Percentiles rank a stretch among this genome's conserved stretches.
Conservation (phyloP, 1,140 invertebrate genomes). For the Rhagoletis pomonella region DNA sequence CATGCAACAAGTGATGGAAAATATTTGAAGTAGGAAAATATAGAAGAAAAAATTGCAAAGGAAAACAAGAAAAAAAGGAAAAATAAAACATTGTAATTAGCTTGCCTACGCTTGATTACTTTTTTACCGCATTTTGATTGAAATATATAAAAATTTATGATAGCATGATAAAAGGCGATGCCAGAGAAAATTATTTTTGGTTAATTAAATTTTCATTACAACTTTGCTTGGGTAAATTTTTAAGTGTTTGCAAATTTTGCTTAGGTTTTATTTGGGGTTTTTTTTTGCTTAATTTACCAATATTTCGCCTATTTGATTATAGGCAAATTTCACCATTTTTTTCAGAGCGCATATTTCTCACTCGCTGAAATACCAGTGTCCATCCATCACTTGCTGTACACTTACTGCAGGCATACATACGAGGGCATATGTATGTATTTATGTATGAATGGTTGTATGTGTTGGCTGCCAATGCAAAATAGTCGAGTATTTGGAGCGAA, state of each 20-base stretch:
- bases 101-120: too few relatives aligned
- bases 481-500: constrained; percentile 49
- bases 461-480: constrained; percentile 27
- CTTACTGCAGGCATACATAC: not conserved
- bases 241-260: not conserved
- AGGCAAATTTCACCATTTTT: not conserved
- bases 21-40: too few relatives aligned
- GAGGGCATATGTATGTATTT: too few relatives aligned
- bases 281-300: not conserved
- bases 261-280: not conserved
- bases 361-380: constrained; percentile 2
- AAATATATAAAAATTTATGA: too few relatives aligned
- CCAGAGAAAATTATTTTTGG: too few relatives aligned
- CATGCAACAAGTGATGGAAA: not conserved
- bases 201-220: too few relatives aligned
- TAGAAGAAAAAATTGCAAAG: not conserved
- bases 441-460: not conserved
- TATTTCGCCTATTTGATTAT: not conserved
- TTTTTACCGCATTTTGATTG: too few relatives aligned
- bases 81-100: too few relatives aligned
- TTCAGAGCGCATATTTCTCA: not conserved
- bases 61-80: not conserved
- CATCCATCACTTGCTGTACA: constrained; percentile 13
- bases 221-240: too few relatives aligned
- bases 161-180: too few relatives aligned